Conservation (phyloP, 2,797 vertebrate species). For the Typhlichthys eigenmanni region DNA sequence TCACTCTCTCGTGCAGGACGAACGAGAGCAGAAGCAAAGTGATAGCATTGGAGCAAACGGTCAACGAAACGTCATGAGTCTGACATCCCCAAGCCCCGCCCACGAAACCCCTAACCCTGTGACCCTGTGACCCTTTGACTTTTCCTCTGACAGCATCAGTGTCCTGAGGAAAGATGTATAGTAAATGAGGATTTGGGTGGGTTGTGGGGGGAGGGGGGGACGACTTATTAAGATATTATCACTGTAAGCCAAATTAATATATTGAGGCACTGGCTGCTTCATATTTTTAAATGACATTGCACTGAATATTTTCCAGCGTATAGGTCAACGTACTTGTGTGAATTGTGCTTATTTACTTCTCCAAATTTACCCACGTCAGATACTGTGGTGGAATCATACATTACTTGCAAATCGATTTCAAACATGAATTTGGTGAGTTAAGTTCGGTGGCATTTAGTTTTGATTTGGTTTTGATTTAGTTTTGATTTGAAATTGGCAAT, state of each 20-base stretch:
- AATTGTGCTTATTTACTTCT: slow-evolving; percentile 23
- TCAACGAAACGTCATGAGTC: slow-evolving; percentile 91
- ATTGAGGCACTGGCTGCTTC: slow-evolving; percentile 4
- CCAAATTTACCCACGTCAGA: slow-evolving; percentile 15
- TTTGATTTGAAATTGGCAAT: slow-evolving; percentile 38
- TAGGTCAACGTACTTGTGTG: slow-evolving; percentile 22
- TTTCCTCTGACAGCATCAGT: slow-evolving; percentile 41
- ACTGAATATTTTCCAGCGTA: slow-evolving; percentile 60
- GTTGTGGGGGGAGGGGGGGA: slow-evolving; percentile 42
- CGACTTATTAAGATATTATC: not conserved
- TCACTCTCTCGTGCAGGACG: slow-evolving; percentile 68
- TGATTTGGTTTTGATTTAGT: slow-evolving; percentile 33
- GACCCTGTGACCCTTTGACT: slow-evolving; percentile 38
- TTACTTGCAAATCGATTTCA: slow-evolving; percentile 7
- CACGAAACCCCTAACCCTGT: slow-evolving; percentile 23
- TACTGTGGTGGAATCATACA: slow-evolving; percentile 1
- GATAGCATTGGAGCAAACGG: slow-evolving; percentile 88
- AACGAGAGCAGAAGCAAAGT: slow-evolving; percentile 86
- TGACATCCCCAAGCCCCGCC: slow-evolving; percentile 8
- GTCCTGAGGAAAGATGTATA: slow-evolving; percentile 56
- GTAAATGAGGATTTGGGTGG: too few species aligned
- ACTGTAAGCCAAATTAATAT: not conserved
- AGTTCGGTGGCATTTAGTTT: slow-evolving; percentile 28
- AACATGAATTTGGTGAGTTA: slow-evolving; percentile 8
- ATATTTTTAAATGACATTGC: slow-evolving; percentile 53